Base-by-base conservation (phyloP, 2,797 vertebrate species). In the Paedocypris micromegethes region DNA sequence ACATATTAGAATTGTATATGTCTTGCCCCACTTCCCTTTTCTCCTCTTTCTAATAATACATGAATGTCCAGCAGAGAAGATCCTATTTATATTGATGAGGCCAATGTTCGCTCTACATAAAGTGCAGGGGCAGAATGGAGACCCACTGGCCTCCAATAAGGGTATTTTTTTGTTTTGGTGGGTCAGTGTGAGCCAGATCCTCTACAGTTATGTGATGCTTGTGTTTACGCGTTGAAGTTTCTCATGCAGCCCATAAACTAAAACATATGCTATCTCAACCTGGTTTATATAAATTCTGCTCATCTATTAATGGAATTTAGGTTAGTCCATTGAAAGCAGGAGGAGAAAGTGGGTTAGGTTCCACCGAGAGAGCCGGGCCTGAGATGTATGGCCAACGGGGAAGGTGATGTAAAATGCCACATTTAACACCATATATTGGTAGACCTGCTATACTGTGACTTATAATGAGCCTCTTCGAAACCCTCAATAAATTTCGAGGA, bases 1-100 rank as follows among this genome's bases (percentile, higher is more conserved):
- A 58, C 77, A 71, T 1, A 2, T 72, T 73, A 63, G 41, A 68
- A 75, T 79, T 74, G 75, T 55, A 73, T 78, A 52, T 68, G 65
- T 76, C 73, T 66, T 70, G 53, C 56, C 80, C 84, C 77, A 57
- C 76, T 82, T 83, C 81, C 67, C 78, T 72, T 84, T 77, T 81
- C 9, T 59, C 52, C 75, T 74, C 75, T 68, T 42, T 79, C 58
- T 66, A 77, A 75, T 76, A 74, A 81, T 0, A 54, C 50, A 70
- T 63, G 49, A 64, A 51, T 60, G 59, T 64, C 45, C 68, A 59
- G 64, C 55, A 60, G 38, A 46, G 61, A 49, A 50, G 9, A 3
- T n/a, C 59, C 62, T 66, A 44, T 61, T 72, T 76, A 83, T 80
- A 77, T 65, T 76, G 71, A 83, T 37, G 66, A 79, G 66, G 59